Evolutionary conservation across 2,113 vertebrate genomes (phyloP).

Genomic region (Megaceryle maxima): DNA sequence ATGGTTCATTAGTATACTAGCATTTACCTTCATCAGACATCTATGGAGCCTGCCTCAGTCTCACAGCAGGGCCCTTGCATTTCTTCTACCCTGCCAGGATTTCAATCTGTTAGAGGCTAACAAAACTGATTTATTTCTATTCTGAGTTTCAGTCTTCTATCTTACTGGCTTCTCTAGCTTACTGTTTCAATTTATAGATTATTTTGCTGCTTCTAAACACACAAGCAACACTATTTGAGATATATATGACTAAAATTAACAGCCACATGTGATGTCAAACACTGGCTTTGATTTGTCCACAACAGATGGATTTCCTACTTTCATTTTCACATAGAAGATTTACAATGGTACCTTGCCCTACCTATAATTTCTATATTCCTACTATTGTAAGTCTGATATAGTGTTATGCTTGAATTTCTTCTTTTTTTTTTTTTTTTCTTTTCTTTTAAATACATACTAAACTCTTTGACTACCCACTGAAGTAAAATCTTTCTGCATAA

Average conservation of each 20-base stretch:
- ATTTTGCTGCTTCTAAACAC: slow-evolving; percentile 25
- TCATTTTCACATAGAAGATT: background rate
- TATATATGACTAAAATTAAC: slow-evolving; percentile 31
- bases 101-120: slow-evolving; percentile 67
- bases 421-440: background rate
- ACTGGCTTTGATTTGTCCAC: background rate
- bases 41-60: slow-evolving; percentile 36
- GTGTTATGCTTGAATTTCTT: background rate
- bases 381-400: background rate
- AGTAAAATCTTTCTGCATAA: background rate
- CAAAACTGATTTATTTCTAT: slow-evolving; percentile 68
- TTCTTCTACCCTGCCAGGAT: slow-evolving; percentile 63
- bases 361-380: background rate
- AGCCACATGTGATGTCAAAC: background rate
- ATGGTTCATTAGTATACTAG: slow-evolving; percentile 66
- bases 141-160: slow-evolving; percentile 41
- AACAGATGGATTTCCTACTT: slow-evolving; percentile 1
- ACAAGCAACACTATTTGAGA: background rate
- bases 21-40: slow-evolving; percentile 65
- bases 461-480: background rate
- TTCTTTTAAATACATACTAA: background rate
- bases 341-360: background rate
- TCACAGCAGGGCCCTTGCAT: slow-evolving; percentile 63
- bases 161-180: slow-evolving; percentile 35
- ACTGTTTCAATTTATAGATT: slow-evolving; percentile 33